Base-by-base conservation (phyloP, 2,113 vertebrate genomes). In the Thalassoma bifasciatum region DNA sequence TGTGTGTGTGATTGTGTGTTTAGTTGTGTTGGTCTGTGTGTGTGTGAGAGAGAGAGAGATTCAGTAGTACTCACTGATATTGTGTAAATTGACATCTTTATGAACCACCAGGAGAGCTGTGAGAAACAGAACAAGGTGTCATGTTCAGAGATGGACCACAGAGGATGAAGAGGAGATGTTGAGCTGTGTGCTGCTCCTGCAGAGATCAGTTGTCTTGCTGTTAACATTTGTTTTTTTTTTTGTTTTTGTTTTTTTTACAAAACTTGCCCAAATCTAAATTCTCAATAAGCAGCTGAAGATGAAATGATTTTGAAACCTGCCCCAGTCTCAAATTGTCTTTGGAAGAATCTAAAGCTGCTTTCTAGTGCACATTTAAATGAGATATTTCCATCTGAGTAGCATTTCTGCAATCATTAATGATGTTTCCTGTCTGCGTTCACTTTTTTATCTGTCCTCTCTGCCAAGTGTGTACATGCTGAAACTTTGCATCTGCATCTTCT, bases 51-150 rank as follows among this genome's bases (percentile, higher is more conserved):
- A 77, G 73, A 80, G 22, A n/a, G n/a, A 30, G 30, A 30, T 30
- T 30, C 30, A 30, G 30, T 30, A 30, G 30, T 30, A 30, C 72
- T 78, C 79, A 91, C 88, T 89, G 85, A 90, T 84, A 86, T 86
- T 10, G 58, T 84, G 60, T 84, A 54, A 87, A 83, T 86, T 86
- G 75, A 75, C 81, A 23, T 82, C 77, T 53, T 81, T 69, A 75
- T 79, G 59, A 79, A 90, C 86, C 75, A 71, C 72, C 51, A 24
- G 54, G 34, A 36, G 68, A 69, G 75, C 58, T 9, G 74, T 54
- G 61, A 64, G 59, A 62, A 60, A 76, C 72, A 69, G 59, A 49
- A 53, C 23, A 64, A 53, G 81, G 82, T 82, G 86, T 86, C 79
- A 42, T 51, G 69, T 89, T 86, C 69, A 84, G 49, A 8, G 12